Evolutionary conservation across 2,113 vertebrate genomes (phyloP), one percentile per base, ranked within the genome.

Genomic region (Suricata suricatta): DNA sequence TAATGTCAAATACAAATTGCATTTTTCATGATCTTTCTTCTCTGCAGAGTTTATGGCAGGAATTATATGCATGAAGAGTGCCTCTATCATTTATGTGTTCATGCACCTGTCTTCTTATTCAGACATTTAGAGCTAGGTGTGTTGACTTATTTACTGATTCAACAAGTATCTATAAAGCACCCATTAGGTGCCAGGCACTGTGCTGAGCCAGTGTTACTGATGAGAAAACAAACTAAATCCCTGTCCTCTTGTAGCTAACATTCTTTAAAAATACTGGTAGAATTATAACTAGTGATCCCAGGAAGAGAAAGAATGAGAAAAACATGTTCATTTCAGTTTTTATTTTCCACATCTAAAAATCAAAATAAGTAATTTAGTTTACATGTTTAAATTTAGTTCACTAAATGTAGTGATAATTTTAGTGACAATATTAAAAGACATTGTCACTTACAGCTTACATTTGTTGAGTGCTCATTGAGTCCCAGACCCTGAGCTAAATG

Each of bases 341-440:
- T 57, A 83, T 87, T 93, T 86, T 83, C 11, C 23, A 86, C 7
- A n/a, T 76, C n/a, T 90, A 81, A 90, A 96, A 93, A 50, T 90
- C 10, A 64, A 35, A 68, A 57, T 50, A 79, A 83, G 11, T 84
- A 93, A 81, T 7, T 91, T n/a, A 6, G 23, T 29, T 44, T 1
- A 2, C 83, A 35, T 6, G 41, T 96, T 86, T 60, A 13, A 25
- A 41, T 87, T 68, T 52, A 77, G 72, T 82, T 91, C 21, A 89
- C 52, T 57, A 60, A 60, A 60, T 21, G 7, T 25, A 23, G 57
- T 60, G 21, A 77, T 96, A 50, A 83, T 68, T 90, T 86, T 35
- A 38, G 35, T 83, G 79, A 16, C 72, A 44, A 35, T 87, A 57
- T 72, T 44, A 71, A 74, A 68, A 19, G 5, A 3, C 7, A 10